These are phyloP conservation scores for Aptenodytes patagonicus DNA, from an alignment of 2,113 vertebrate species.

Conservation along the genomic window DNA sequence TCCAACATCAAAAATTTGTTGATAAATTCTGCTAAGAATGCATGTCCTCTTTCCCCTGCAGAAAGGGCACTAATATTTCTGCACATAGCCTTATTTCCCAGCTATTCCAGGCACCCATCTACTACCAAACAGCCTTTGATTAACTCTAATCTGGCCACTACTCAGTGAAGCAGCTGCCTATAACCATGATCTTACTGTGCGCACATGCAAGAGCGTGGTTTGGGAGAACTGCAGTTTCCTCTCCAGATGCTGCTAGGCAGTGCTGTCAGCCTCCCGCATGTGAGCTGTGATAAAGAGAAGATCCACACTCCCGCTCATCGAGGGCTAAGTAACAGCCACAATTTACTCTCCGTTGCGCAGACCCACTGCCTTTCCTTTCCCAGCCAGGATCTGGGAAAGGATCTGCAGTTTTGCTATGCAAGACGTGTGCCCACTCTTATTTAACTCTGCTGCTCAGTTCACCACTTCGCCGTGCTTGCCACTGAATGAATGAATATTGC, in stretches of 20 bases:
- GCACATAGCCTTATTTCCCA: not conserved
- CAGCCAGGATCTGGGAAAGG: not conserved
- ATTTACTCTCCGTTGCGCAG: not conserved
- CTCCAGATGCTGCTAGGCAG: not conserved
- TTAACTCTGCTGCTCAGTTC: not conserved
- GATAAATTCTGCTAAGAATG: not conserved
- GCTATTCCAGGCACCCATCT: not conserved
- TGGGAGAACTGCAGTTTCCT: not conserved
- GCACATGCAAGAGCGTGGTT: fast-evolving
- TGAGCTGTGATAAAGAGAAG: not conserved
- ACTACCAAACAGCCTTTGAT: not conserved
- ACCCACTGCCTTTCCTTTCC: not conserved
- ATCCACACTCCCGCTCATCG: not conserved
- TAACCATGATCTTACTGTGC: fast-evolving
- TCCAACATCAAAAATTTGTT: not conserved
- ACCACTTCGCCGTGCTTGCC: not conserved
- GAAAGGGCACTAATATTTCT: not conserved
- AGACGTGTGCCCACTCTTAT: fast-evolving
- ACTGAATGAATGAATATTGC: not conserved
- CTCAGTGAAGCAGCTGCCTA: not conserved
- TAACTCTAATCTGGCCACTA: not conserved
- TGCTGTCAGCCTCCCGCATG: not conserved
- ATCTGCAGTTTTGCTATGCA: not conserved
- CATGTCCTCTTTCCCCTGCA: not conserved
- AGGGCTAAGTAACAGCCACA: not conserved